Conservation (phyloP, 1,140 invertebrate genomes). For the Stenopsyche tienmushanensis region DNA sequence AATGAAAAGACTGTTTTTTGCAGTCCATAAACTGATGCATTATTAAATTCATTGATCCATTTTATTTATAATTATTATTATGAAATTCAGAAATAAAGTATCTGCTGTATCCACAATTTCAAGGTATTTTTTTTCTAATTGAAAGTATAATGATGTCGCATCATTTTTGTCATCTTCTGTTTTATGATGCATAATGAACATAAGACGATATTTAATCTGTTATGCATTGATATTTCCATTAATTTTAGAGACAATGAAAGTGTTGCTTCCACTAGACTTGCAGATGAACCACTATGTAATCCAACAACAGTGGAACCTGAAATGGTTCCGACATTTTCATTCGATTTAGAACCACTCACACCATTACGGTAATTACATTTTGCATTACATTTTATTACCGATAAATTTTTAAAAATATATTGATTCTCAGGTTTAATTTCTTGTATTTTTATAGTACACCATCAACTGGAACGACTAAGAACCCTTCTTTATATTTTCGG, state of each 20-base stretch:
- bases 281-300: slow-evolving; percentile 48
- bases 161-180: too few relatives aligned
- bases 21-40: too few relatives aligned
- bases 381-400: neutral
- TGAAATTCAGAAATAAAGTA: neutral
- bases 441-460: slow-evolving; percentile 3
- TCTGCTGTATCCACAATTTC: neutral
- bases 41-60: too few relatives aligned
- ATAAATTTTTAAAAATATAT: too few relatives aligned
- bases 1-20: neutral
- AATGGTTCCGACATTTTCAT: slow-evolving; percentile 23
- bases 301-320: slow-evolving; percentile 35
- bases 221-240: too few relatives aligned
- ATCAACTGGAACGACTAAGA: slow-evolving; percentile 1
- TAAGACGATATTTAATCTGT: too few relatives aligned
- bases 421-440: too few relatives aligned
- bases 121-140: neutral
- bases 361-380: slow-evolving; percentile 8
- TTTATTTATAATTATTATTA: neutral
- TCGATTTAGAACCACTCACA: slow-evolving; percentile 20
- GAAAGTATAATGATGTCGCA: too few relatives aligned
- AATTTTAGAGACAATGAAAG: slow-evolving; percentile 56
- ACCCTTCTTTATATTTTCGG: slow-evolving; percentile 64
- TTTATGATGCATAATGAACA: too few relatives aligned
- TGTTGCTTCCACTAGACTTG: slow-evolving; percentile 53